Percentiles rank a stretch among this genome's conserved stretches.
These are phyloP conservation scores for Epizoanthus ramosus DNA, from an alignment of 92 coral and sea anemone species.

Conservation along the genomic window DNA sequence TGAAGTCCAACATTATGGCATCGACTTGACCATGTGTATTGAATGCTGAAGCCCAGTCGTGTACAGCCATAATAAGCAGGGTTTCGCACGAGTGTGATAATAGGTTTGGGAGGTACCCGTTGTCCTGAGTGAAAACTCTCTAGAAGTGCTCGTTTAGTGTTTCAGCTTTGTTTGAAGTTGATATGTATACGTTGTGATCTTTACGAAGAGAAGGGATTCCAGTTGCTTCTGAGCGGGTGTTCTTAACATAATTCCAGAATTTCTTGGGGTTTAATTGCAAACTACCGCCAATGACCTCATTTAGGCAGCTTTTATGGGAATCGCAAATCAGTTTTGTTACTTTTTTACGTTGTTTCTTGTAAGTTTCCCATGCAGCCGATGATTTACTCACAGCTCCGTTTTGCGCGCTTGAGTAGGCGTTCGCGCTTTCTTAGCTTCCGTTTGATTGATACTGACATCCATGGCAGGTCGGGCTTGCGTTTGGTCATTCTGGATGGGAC, in stretches of 20 bases:
- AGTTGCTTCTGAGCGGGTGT: slow-evolving; percentile 37
- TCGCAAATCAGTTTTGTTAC: slow-evolving; percentile 32
- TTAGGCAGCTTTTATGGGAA: slow-evolving; percentile 42
- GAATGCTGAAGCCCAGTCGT: too few relatives aligned
- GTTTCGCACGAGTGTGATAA: too few relatives aligned
- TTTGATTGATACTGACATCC: not conserved
- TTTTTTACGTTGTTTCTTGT: slow-evolving; percentile 4
- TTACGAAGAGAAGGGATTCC: slow-evolving; percentile 48
- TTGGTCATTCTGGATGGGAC: slow-evolving; percentile 15
- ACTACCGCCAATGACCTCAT: slow-evolving; percentile 42
- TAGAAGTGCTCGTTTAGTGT: slow-evolving; percentile 21
- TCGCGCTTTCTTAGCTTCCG: not conserved
- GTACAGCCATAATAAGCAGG: too few relatives aligned
- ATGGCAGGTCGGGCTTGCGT: not conserved
- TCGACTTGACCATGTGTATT: too few relatives aligned
- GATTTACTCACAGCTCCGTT: slow-evolving; percentile 1
- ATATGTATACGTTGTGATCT: not conserved
- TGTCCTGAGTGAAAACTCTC: not conserved
- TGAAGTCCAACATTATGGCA: too few relatives aligned
- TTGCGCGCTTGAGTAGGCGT: slow-evolving; percentile 3
- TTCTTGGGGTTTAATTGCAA: slow-evolving; percentile 24
- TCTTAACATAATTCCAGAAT: slow-evolving; percentile 40
- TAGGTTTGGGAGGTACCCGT: not conserved
- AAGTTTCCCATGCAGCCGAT: not conserved
- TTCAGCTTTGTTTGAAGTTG: slow-evolving; percentile 53